A percentile compares a stretch with the other conserved stretches of the same genome.
Conservation (phyloP, 2,113 vertebrate genomes). For the Odocoileus virginianus region DNA sequence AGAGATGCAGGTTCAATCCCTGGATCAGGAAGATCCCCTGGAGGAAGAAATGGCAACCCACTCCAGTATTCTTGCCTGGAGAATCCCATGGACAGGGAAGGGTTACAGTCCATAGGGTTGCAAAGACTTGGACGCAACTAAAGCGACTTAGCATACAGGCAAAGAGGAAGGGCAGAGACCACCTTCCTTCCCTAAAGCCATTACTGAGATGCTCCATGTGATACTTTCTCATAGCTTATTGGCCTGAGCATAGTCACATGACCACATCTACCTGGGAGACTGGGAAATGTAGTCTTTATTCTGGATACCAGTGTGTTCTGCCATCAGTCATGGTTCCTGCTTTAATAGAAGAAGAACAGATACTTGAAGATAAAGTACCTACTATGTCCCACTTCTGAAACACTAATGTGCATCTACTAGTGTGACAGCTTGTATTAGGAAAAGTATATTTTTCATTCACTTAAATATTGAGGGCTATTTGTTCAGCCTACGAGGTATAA, state of each 20-base stretch:
- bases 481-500: background rate
- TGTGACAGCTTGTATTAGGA: background rate
- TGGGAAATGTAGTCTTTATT: background rate
- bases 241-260: background rate
- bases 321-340: background rate
- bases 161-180: background rate
- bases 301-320: background rate
- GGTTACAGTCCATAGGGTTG: background rate
- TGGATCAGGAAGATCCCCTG: background rate
- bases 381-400: background rate
- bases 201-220: background rate
- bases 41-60: background rate
- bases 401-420: background rate
- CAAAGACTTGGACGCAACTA: background rate
- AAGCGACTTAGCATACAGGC: background rate
- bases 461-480: background rate
- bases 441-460: background rate
- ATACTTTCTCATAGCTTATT: background rate
- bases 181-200: background rate
- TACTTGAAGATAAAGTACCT: background rate
- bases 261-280: background rate
- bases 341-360: background rate
- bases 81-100: background rate
- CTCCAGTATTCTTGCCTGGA: background rate
- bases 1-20: fast-evolving